Conservation (phyloP, 2,888 invertebrate species). For the Galerucella nymphaeae region DNA sequence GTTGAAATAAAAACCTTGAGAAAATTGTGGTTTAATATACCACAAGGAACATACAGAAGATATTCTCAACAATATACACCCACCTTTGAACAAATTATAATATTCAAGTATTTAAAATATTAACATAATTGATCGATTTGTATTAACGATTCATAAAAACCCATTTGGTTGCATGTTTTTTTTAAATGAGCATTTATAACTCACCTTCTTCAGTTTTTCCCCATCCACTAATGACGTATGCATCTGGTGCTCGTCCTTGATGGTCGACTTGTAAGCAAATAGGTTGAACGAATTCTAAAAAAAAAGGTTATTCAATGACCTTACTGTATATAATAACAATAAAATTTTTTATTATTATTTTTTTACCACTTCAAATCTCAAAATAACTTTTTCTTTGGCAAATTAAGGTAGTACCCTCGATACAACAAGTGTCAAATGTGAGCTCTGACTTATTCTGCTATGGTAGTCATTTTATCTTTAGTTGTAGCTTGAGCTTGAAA, state of each 20-base stretch:
- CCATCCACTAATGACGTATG: constrained; percentile 67
- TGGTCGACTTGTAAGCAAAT: constrained; percentile 56
- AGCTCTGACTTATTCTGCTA: too few relatives aligned
- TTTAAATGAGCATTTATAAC: constrained; percentile 5
- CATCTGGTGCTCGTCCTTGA: constrained; percentile 26
- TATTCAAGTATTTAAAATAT: neutral
- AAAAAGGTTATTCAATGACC: neutral
- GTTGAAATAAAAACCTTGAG: too few relatives aligned
- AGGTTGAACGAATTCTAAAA: constrained; percentile 59
- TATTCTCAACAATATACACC: too few relatives aligned
- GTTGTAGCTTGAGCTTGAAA: too few relatives aligned
- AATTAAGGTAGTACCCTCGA: too few relatives aligned
- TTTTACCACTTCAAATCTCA: neutral
- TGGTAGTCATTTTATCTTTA: too few relatives aligned
- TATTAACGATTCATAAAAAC: neutral
- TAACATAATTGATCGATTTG: constrained; percentile 3
- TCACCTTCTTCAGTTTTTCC: constrained; percentile 64
- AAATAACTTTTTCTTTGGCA: too few relatives aligned
- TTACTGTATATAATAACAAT: neutral
- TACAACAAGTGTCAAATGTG: too few relatives aligned
- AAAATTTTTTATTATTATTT: neutral
- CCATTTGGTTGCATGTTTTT: neutral
- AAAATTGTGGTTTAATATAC: too few relatives aligned
- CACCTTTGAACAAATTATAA: constrained; percentile 10
- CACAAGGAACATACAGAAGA: too few relatives aligned